phyloP scores from a whole-genome alignment of 2,888 invertebrate genomes.

The Mythimna impura region DNA sequence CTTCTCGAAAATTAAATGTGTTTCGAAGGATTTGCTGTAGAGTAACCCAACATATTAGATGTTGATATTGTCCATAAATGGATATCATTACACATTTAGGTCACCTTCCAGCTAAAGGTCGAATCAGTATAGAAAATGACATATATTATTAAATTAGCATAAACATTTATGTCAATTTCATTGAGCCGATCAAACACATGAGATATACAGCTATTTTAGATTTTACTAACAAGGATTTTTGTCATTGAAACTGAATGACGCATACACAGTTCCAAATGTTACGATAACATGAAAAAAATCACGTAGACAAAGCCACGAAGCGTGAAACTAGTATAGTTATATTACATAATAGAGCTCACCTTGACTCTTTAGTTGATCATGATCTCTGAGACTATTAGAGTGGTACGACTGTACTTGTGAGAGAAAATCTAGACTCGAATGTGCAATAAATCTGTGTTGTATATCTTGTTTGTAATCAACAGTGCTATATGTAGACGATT shows the following conservation, averaged over 20 bases:
- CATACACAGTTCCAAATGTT: slow-evolving; percentile 9
- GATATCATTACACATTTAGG: slow-evolving; percentile 36
- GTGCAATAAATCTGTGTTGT: slow-evolving; percentile 33
- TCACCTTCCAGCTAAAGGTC: slow-evolving; percentile 33
- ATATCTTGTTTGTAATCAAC: slow-evolving; percentile 29
- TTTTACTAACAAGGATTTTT: neutral
- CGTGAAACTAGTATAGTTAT: slow-evolving; percentile 39
- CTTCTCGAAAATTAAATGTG: neutral
- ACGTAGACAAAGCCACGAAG: slow-evolving; percentile 43
- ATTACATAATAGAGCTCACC: slow-evolving; percentile 63
- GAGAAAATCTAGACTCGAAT: slow-evolving; percentile 43
- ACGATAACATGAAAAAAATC: slow-evolving; percentile 22
- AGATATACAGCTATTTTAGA: neutral
- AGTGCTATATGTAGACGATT: slow-evolving; percentile 15
- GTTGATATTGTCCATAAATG: slow-evolving; percentile 22
- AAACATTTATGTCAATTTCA: slow-evolving; percentile 11
- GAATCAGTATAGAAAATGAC: slow-evolving; percentile 5
- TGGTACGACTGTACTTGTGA: slow-evolving; percentile 26
- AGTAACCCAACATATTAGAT: slow-evolving; percentile 4
- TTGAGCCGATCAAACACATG: neutral
- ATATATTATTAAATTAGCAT: slow-evolving; percentile 4
- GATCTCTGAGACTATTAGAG: slow-evolving; percentile 45
- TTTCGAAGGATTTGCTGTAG: slow-evolving; percentile 14
- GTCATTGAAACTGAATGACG: slow-evolving; percentile 12
- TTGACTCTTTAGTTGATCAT: slow-evolving; percentile 63